Base-by-base conservation (phyloP, 2,113 vertebrate species). In the Neotragus pygmaeus region DNA sequence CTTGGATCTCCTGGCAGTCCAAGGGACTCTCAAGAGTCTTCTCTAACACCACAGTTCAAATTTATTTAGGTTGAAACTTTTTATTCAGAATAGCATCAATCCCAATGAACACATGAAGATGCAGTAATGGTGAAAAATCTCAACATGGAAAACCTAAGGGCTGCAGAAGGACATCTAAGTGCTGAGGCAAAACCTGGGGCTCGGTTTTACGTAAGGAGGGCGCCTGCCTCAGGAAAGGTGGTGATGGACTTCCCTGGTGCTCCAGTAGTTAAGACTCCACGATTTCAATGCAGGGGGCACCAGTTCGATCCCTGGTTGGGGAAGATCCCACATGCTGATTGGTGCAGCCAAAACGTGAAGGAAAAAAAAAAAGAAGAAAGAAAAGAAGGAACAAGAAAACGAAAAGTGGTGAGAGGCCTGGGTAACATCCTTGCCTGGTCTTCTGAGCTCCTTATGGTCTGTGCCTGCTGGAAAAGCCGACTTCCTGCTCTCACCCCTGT, bases 61-160 rank as follows among this genome's bases (percentile, higher is more conserved):
- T 70, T 70, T 36, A 36, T 36, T 70, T 70, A 70, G 75, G 19
- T 30, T 21, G 90, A 96, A 51, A 39, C 33, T 78, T 94, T 95
- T 96, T 89, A 55, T 97, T 62, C 58, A 88, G 90, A 96, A 96
- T 60, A 81, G 53, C 88, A 86, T 47, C 3, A 45, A 11, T 58
- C 25, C 47, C 25, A 88, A 51, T 5, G 66, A 85, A 88, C 51
- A 66, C n/a, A 85, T 4, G 23, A 82, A 92, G 43, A 92, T 66
- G 85, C 58, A 55, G 36, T 73, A 86, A 84, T 2, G 58, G 39
- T 87, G 39, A 75, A 91, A 94, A 94, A 51, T 77, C 12, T 27
- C 43, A 70, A n/a, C 60, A 16, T 6, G 73, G 30, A 93, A 93
- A 81, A 81, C 39, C 45, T 25, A 16, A 25, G 3, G 75, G 57